phyloP scores from a whole-genome alignment of 1,140 invertebrate genomes.

The Planococcus citri region DNA sequence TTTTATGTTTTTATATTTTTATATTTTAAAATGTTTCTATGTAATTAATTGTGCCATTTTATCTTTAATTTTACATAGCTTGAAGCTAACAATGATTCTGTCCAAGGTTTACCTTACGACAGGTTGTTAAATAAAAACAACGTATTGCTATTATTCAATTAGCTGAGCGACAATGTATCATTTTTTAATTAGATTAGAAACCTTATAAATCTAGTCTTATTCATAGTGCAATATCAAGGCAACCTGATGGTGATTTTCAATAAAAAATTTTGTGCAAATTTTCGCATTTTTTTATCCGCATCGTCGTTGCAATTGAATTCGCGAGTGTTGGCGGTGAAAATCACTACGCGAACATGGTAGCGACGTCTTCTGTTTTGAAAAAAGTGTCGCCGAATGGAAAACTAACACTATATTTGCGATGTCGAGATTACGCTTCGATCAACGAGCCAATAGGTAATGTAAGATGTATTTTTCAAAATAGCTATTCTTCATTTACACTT shows the following conservation, averaged over 20 bases:
- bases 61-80: background rate
- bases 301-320: too few relatives aligned
- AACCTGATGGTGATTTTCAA: background rate
- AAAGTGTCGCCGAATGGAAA: constrained; percentile 90
- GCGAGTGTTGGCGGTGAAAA: too few relatives aligned
- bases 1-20: background rate
- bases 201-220: background rate
- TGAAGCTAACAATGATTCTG: too few relatives aligned
- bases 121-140: background rate
- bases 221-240: background rate
- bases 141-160: background rate
- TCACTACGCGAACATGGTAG: background rate
- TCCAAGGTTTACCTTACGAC: background rate
- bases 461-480: background rate
- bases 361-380: constrained; percentile 57
- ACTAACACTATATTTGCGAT: constrained; percentile 86
- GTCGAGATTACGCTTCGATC: constrained; percentile 88
- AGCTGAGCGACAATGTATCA: background rate
- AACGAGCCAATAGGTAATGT: constrained; percentile 33
- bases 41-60: too few relatives aligned
- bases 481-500: background rate
- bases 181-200: background rate
- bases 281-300: background rate
- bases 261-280: background rate
- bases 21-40: background rate